Base-by-base conservation (phyloP, 2,113 vertebrate species). In the Terrapene triunguis region DNA sequence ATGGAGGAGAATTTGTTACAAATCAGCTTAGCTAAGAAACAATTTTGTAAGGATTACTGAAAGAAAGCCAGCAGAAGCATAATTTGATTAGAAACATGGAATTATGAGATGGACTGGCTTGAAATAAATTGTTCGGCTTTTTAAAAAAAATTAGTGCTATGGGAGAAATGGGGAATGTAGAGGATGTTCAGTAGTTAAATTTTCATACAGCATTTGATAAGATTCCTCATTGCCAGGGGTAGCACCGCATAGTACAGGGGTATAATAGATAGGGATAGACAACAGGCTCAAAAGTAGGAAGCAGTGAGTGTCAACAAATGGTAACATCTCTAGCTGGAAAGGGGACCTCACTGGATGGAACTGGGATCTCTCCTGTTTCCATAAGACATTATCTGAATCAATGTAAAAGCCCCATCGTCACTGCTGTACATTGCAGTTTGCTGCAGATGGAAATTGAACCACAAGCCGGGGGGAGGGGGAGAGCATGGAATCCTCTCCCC, bases 1-100 rank as follows among this genome's bases (percentile, higher is more conserved):
- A 14, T 51, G 80, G 11, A 94, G 6, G 10, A 96, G 81, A 85
- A 92, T 96, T 96, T 78, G 89, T 95, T 96, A 96, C 80, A 92
- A 95, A 98, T 96, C 96, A 97, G 95, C 92, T 97, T 94, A 97
- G 83, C 92, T 95, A 93, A 69, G 83, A 94, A 97, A 87, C n/a
- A 79, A 85, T 84, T 91, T 92, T 92, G 74, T 78, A 54, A 87
- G 78, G 82, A 91, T 92, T 97, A 94, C 78, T 91, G 87, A 84
- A 76, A 89, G 90, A 94, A 95, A 92, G 88, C 93, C 87, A 93
- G 82, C 74, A 87, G 93, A 54, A 93, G 84, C 44, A 94, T 89
- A 97, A 94, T 96, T 97, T 96, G 91, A 92, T 98, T 97, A 97
- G 88, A 96, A 55, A 48, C 12, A 91, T 53, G 51, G 93, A 94